These are phyloP conservation scores for Crossocerus cetratus DNA, from an alignment of 2,888 invertebrate genomes.

Conservation along the genomic window DNA sequence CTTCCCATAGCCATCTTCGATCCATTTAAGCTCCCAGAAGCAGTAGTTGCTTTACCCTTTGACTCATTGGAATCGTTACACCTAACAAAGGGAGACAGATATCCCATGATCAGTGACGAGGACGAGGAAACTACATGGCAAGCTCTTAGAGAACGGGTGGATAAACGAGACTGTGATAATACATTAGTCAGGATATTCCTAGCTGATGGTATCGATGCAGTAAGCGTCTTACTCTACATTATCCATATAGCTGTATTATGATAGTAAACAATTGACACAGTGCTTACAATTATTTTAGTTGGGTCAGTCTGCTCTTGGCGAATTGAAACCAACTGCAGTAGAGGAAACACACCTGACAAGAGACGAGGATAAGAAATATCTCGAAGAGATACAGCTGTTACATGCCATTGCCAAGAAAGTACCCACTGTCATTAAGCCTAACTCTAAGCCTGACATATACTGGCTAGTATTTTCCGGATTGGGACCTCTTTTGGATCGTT, in stretches of 20 bases:
- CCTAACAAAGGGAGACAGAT: slow-evolving; percentile 77
- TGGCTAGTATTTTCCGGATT: slow-evolving; percentile 83
- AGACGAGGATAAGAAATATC: slow-evolving; percentile 82
- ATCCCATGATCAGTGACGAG: slow-evolving; percentile 81
- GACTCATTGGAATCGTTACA: slow-evolving; percentile 81
- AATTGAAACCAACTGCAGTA: slow-evolving; percentile 68
- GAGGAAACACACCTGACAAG: slow-evolving; percentile 62
- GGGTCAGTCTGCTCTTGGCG: slow-evolving; percentile 73
- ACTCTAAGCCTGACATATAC: slow-evolving; percentile 82
- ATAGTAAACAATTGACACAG: not conserved
- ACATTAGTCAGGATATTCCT: slow-evolving; percentile 83
- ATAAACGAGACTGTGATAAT: slow-evolving; percentile 81
- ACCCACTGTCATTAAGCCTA: slow-evolving; percentile 77
- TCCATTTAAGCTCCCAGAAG: slow-evolving; percentile 87
- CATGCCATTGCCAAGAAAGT: slow-evolving; percentile 80
- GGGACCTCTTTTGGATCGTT: slow-evolving; percentile 81
- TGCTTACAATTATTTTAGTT: slow-evolving; percentile 34
- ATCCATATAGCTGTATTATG: not conserved
- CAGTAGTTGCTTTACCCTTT: slow-evolving; percentile 83
- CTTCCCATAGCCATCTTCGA: slow-evolving; percentile 82
- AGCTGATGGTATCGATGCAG: slow-evolving; percentile 81
- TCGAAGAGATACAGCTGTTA: slow-evolving; percentile 81
- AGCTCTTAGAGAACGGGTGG: slow-evolving; percentile 80
- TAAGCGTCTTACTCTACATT: slow-evolving; percentile 74
- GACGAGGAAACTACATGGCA: slow-evolving; percentile 82